Evolutionary conservation across 2,797 vertebrate genomes (phyloP), one percentile per base, ranked within the genome.

Genomic region (Dromococcyx pavoninus): DNA sequence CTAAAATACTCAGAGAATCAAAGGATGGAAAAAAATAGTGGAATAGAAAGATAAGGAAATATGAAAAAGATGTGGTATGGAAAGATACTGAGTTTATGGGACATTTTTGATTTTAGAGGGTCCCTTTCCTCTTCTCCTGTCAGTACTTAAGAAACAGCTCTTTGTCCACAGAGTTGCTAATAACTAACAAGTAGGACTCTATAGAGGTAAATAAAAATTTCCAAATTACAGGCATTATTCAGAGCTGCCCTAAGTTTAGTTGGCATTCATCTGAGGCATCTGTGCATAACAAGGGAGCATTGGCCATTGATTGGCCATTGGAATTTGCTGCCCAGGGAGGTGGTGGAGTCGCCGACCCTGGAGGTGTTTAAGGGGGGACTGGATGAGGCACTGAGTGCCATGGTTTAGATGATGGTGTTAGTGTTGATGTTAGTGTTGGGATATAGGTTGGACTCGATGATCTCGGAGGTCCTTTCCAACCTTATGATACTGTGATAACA

Each of bases 111-210:
- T 8, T 78, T 74, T 15, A n/a, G 39, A 66, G 11, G 0, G 1
- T 62, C 15, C 21, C 19, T 81, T n/a, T 53, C 17, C 28, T 87
- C 50, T 84, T 80, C 27, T 84, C 10, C 32, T 51, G 14, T 27
- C 30, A 72, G 24, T 22, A 54, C 41, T 67, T 51, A 43, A 64
- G 37, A 50, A 86, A 33, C 23, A 77, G 27, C 39, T 41, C 39
- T 41, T 41, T 41, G 39, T 41, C 39, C 39, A 14, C 41, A 41
- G 46, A 64, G 8, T 25, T 87, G 61, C 17, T 33, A 32, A 60
- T 19, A 62, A 60, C 33, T 51, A 61, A 32, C 21, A 76, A 58
- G 43, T 6, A 72, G 37, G 28, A 72, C 0, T 0, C 19, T 27
- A 8, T 22, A 66, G n/a, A 67, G 12, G 8, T 25, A 70, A 89